Evolutionary conservation across 2,888 invertebrate genomes (phyloP).

Genomic region (Digitonthophagus gazella): DNA sequence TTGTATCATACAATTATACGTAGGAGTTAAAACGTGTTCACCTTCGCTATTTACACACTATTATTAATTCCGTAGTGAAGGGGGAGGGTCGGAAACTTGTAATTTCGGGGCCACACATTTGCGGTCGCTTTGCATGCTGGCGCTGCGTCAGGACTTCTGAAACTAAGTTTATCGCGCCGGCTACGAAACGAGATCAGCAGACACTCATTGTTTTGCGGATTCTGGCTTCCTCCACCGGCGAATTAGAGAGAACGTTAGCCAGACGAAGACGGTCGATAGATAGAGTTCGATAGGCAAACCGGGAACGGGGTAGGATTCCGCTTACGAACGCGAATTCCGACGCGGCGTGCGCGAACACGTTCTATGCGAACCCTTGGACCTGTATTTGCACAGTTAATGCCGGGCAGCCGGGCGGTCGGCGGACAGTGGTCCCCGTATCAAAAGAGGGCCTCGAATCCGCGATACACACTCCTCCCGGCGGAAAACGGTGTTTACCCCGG

Average conservation of each 20-base stretch:
- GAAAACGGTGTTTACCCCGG: background rate
- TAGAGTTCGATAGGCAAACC: no score
- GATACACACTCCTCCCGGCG: background rate
- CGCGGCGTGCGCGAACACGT: background rate
- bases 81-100: slow-evolving; percentile 33
- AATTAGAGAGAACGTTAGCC: slow-evolving; percentile 8
- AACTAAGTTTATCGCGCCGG: slow-evolving; percentile 34
- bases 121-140: slow-evolving; percentile 35
- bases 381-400: slow-evolving; percentile 13
- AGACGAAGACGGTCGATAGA: background rate
- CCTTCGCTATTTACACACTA: slow-evolving; percentile 36
- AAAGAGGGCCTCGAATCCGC: background rate
- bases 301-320: no score
- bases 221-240: slow-evolving; percentile 7
- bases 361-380: slow-evolving; percentile 10
- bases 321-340: background rate
- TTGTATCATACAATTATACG: no score
- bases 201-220: slow-evolving; percentile 26
- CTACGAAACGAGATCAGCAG: slow-evolving; percentile 24
- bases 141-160: slow-evolving; percentile 35
- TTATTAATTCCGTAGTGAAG: slow-evolving; percentile 36
- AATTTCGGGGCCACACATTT: slow-evolving; percentile 35
- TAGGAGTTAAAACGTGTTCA: slow-evolving; percentile 24
- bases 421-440: background rate
- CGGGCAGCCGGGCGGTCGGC: background rate